A percentile compares a stretch with the other conserved stretches of the same genome.
phyloP scores from a whole-genome alignment of 2,113 vertebrate genomes.

The Gadus chalcogrammus region DNA sequence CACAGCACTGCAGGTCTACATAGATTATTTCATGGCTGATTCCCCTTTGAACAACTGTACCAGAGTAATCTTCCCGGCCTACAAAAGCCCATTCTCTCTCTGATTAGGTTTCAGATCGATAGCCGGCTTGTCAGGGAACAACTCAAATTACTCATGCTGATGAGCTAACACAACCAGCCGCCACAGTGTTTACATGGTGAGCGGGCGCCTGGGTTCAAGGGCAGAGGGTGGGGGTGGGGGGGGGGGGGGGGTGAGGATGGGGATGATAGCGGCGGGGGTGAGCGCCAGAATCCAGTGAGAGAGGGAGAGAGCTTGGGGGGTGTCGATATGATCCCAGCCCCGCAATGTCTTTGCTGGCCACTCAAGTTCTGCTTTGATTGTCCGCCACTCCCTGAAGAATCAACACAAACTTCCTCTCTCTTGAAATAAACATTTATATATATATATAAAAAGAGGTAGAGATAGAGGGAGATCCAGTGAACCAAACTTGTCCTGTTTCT shows the following conservation, averaged over 20 bases:
- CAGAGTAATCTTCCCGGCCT: conserved; percentile 23
- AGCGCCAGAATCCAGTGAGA: too few species aligned
- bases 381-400: not conserved
- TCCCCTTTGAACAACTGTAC: conserved; percentile 19
- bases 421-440: too few species aligned
- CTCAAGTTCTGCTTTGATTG: too few species aligned
- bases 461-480: too few species aligned
- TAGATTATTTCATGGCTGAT: conserved; percentile 28
- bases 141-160: conserved; percentile 64
- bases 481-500: too few species aligned
- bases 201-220: conserved; percentile 41
- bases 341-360: not conserved
- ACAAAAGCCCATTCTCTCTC: conserved; percentile 15
- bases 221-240: not conserved
- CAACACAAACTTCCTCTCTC: not conserved
- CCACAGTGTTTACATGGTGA: not conserved
- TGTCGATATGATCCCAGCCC: conserved; percentile 14
- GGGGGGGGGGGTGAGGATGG: not conserved
- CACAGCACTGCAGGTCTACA: not conserved
- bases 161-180: conserved; percentile 41
- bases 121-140: conserved; percentile 38
- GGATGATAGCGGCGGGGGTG: not conserved
- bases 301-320: not conserved
- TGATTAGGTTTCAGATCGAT: conserved; percentile 56
- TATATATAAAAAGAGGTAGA: too few species aligned